These are phyloP conservation scores for Ochropacha duplaris DNA, from an alignment of 2,888 invertebrate genomes.

Conservation along the genomic window DNA sequence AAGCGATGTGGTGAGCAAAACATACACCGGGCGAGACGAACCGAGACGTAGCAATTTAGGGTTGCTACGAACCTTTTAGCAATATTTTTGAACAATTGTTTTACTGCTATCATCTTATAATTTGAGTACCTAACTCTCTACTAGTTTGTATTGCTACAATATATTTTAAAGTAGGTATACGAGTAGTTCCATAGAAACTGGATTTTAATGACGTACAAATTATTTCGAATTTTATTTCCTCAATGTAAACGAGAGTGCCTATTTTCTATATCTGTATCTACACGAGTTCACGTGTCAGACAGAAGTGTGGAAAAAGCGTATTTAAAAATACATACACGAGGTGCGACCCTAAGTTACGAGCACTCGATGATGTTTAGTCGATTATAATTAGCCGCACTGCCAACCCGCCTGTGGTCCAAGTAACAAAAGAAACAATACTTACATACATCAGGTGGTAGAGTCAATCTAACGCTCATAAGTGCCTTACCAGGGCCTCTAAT, in stretches of 20 bases:
- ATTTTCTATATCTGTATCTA: slow-evolving; percentile 46
- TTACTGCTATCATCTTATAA: not conserved
- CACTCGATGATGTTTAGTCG: slow-evolving; percentile 80
- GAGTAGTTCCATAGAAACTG: not conserved
- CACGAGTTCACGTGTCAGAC: slow-evolving; percentile 43
- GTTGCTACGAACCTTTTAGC: slow-evolving; percentile 11
- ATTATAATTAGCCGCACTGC: slow-evolving; percentile 80
- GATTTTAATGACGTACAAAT: slow-evolving; percentile 1
- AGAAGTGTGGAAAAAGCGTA: slow-evolving; percentile 53
- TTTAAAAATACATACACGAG: slow-evolving; percentile 70
- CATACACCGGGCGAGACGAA: slow-evolving; percentile 26
- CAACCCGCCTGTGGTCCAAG: slow-evolving; percentile 49
- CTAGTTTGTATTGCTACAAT: not conserved
- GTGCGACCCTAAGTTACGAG: slow-evolving; percentile 75
- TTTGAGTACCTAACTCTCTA: not conserved
- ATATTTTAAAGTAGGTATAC: no score
- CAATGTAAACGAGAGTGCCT: slow-evolving; percentile 6
- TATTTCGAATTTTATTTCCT: not conserved
- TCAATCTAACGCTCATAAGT: no score
- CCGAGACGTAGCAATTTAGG: slow-evolving; percentile 16
- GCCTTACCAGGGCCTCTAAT: no score
- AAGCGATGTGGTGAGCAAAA: slow-evolving; percentile 31
- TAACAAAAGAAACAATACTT: slow-evolving; percentile 23
- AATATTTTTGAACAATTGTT: slow-evolving; percentile 4
- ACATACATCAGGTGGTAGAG: no score